Evolutionary conservation across 2,888 invertebrate genomes (phyloP), one percentile per base, ranked within the genome.

Genomic region (Chrysodeixis includens): DNA sequence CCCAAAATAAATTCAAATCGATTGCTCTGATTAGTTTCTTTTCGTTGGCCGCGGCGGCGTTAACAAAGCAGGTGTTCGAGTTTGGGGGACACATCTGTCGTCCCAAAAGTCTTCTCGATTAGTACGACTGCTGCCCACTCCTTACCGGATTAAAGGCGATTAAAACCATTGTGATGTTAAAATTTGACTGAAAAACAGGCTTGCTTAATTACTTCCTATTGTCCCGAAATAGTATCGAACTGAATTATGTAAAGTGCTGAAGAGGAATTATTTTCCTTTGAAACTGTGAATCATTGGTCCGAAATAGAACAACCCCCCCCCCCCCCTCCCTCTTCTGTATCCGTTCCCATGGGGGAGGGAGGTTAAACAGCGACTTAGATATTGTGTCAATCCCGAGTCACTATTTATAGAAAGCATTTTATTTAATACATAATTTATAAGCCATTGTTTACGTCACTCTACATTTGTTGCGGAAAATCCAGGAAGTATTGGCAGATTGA

Each of bases 171-270:
- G n/a, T 40, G 0, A 40, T 40, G 40, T 40, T 40, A 40, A 40
- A n/a, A 40, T 40, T 3, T 5, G n/a, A n/a, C 14, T 5, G 40
- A 40, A 40, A 40, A 40, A 40, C n/a, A 40, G 5, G 35, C n/a
- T 40, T n/a, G 40, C 40, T 40, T 40, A 40, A 40, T 40, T 40
- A 40, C 40, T 40, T 40, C 40, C 40, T n/a, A 40, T 40, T 40
- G 40, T 40, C 6, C n/a, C n/a, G n/a, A 40, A 40, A 40, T 40
- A 40, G 14, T 30, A 52, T 44, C 7, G 32, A 56, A 57, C 35
- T 4, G 16, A 46, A 30, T 53, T 49, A 58, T 53, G 53, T 53
- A 54, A 53, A 46, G 14, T 20, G 14, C 16, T 32, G 26, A 53
- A 20, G 9, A 46, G 32, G 8, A 53, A 66, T 46, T 35, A 22